Percentiles rank a stretch among this genome's conserved stretches.
phyloP scores from a whole-genome alignment of 2,797 vertebrate genomes.

The Perodicticus potto region DNA sequence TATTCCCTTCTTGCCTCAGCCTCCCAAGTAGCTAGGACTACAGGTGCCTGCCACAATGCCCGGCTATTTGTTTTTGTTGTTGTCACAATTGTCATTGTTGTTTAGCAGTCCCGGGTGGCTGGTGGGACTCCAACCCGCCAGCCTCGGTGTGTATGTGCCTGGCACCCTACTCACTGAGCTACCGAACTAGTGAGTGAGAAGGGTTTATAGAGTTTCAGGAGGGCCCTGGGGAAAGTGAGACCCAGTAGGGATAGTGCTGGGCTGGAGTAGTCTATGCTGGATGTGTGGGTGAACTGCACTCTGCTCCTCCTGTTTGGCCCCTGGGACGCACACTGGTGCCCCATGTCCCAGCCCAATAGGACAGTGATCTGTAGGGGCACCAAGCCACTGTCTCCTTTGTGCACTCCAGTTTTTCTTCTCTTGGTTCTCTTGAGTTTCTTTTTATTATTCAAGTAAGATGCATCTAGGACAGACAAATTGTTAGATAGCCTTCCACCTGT shows the following conservation, averaged over 20 bases:
- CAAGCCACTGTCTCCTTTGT: rapidly evolving
- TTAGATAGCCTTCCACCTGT: neutral
- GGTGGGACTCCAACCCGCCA: too few species aligned
- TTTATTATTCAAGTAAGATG: neutral
- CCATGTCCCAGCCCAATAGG: neutral
- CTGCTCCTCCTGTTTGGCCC: neutral
- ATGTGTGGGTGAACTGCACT: neutral
- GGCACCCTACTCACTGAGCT: too few species aligned
- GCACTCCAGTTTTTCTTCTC: neutral
- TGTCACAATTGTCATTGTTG: too few species aligned
- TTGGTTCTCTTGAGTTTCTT: neutral
- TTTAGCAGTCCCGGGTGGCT: too few species aligned
- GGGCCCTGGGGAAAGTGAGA: neutral
- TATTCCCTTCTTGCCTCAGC: too few species aligned
- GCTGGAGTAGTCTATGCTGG: neutral
- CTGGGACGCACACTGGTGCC: neutral
- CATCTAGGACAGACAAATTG: neutral
- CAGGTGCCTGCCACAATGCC: too few species aligned
- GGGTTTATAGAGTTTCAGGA: neutral
- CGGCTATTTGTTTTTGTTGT: too few species aligned
- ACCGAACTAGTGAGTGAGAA: neutral
- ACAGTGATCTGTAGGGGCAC: rapidly evolving
- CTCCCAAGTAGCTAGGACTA: too few species aligned
- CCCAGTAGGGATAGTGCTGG: neutral
- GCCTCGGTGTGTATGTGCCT: too few species aligned